Base-by-base conservation (phyloP, 2,888 invertebrate genomes). In the Drosophila emarginata region DNA sequence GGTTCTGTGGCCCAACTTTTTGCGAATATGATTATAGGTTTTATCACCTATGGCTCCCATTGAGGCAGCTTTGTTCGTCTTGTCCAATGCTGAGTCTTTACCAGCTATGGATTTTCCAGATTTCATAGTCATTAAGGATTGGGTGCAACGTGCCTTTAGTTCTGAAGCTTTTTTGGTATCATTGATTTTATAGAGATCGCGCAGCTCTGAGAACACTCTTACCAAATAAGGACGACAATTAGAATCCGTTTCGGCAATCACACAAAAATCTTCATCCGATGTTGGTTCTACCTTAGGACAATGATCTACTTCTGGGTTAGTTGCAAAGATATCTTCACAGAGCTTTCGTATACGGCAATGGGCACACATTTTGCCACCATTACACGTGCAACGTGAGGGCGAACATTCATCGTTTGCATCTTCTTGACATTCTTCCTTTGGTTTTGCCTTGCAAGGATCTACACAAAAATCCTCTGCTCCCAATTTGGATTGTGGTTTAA, bases 1-100 rank as follows among this genome's bases (percentile, higher is more conserved):
- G 58, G 91, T 88, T 67, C 93, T 93, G 78, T 95, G 95, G 0
- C 95, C 0, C 93, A 93, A 89, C 12, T 92, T 91, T 0, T 92
- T 37, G 0, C 1, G 15, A 0, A 50, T 18, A 2, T 45, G n/a
- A 6, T 23, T 12, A 12, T 15, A 18, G 26, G 18, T 12, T 4
- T 1, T 11, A 5, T 18, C 12, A 15, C 1, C 3, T 14, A 18
- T 7, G 50, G 15, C 6, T n/a, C 36, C 54, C 18, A 7, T 6
- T 12, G 12, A 51, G 14, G 37, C 9, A 7, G 39, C 5, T 11
- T 39, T 54, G 0, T 0, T 6, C 4, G 1, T 62, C 32, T 6
- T 37, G 3, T 4, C 18, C 11, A 15, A 3, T 9, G 6, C 4
- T 32, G 32, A 9, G 32, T 1, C 7, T 32, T 18, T 12, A 4